phyloP scores from a whole-genome alignment of 1,140 invertebrate genomes.

The Myzus persicae region DNA sequence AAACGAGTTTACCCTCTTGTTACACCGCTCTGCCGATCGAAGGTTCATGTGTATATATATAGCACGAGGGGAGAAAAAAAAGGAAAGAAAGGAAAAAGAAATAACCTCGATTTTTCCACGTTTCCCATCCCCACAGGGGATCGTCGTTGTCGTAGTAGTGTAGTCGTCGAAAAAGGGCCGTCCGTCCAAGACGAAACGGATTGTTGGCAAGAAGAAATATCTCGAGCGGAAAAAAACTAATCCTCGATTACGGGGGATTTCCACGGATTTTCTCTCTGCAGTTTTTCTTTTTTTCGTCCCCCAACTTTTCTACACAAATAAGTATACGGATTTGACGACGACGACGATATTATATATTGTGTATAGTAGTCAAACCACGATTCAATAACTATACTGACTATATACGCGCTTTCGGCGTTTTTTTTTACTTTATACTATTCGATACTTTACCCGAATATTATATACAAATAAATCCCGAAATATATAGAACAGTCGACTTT shows the following conservation, averaged over 20 bases:
- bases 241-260: slow-evolving; percentile 54
- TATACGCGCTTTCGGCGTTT: neutral
- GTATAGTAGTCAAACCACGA: neutral
- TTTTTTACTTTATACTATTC: neutral
- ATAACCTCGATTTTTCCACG: slow-evolving; percentile 60
- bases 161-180: slow-evolving; percentile 48
- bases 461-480: neutral
- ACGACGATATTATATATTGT: slow-evolving; percentile 5
- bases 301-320: slow-evolving; percentile 31
- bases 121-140: slow-evolving; percentile 42
- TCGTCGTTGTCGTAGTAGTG: neutral
- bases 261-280: slow-evolving; percentile 49
- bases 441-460: neutral
- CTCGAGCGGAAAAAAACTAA: slow-evolving; percentile 56
- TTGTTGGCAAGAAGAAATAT: slow-evolving; percentile 53
- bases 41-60: neutral
- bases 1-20: slow-evolving; percentile 55
- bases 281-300: neutral
- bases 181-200: slow-evolving; percentile 51
- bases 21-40: slow-evolving; percentile 30
- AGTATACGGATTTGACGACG: neutral
- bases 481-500: neutral
- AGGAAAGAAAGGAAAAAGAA: slow-evolving; percentile 59
- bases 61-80: neutral
- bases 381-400: slow-evolving; percentile 8